Evolutionary conservation across 1,140 invertebrate species (phyloP).

Genomic region (Zophobas atratus): DNA sequence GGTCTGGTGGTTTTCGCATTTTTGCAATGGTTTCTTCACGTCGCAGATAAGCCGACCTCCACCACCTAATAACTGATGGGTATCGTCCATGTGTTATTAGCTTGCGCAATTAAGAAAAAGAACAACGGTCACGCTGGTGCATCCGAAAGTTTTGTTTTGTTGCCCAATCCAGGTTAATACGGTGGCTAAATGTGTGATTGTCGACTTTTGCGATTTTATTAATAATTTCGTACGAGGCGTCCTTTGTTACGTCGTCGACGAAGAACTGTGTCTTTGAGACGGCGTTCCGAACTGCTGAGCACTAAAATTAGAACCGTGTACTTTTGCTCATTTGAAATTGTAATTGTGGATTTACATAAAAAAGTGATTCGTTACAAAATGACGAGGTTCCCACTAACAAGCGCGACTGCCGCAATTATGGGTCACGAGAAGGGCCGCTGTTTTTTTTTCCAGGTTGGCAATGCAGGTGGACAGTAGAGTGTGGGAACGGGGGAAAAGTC

Average conservation of each 20-base stretch:
- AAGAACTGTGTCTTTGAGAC: constrained; percentile 23
- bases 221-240: constrained; percentile 37
- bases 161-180: constrained; percentile 60
- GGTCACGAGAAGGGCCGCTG: constrained; percentile 8
- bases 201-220: constrained; percentile 35
- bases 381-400: constrained; percentile 13
- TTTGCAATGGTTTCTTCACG: constrained; percentile 20
- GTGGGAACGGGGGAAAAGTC: no score
- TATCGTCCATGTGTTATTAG: constrained; percentile 55
- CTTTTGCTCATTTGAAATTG: constrained; percentile 46
- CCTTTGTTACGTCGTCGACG: constrained; percentile 22
- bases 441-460: no score
- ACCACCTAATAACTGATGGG: constrained; percentile 49
- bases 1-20: no score
- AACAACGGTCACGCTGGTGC: constrained; percentile 55
- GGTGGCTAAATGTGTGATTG: constrained; percentile 39
- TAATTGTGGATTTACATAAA: constrained; percentile 45
- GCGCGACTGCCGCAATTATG: constrained; percentile 8
- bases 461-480: no score
- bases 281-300: constrained; percentile 20
- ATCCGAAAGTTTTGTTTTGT: constrained; percentile 57
- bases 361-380: constrained; percentile 45
- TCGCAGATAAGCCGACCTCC: constrained; percentile 26
- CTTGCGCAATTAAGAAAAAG: constrained; percentile 58
- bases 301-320: constrained; percentile 47